Evolutionary conservation across 2,113 vertebrate species (phyloP).

Genomic region (Cephalopterus ornatus): DNA sequence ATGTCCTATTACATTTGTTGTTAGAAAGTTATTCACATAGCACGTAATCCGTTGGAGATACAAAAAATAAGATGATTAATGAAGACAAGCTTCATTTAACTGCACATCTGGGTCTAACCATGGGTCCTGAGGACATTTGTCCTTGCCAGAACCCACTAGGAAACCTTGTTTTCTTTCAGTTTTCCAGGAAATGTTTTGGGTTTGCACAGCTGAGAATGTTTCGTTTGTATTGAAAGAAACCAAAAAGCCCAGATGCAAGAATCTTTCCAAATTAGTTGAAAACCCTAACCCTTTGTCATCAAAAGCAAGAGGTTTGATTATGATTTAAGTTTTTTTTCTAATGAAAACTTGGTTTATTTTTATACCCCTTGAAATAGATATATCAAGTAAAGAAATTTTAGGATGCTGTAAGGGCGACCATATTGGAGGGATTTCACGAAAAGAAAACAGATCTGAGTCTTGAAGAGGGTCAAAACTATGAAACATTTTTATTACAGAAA

Average conservation of each 20-base stretch:
- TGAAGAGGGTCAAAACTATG: neutral
- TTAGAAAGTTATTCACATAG: neutral
- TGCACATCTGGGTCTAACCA: neutral
- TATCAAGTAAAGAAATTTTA: neutral
- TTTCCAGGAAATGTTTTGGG: neutral
- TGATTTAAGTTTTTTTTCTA: neutral
- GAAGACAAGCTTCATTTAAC: neutral
- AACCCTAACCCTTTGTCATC: neutral
- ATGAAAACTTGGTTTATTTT: neutral
- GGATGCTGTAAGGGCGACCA: neutral
- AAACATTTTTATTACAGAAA: neutral
- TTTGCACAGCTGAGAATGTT: neutral
- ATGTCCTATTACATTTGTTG: neutral
- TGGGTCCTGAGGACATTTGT: neutral
- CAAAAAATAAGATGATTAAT: neutral
- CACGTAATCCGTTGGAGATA: neutral
- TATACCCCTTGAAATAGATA: neutral
- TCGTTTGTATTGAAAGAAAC: neutral
- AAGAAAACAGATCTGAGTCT: accelerated
- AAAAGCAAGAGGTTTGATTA: neutral
- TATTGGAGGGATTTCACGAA: neutral
- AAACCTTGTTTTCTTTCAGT: neutral
- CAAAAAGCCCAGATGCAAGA: neutral
- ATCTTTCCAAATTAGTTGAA: neutral
- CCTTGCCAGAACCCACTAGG: neutral